These are phyloP conservation scores for Sebastes dallii DNA, from an alignment of 2,797 vertebrate genomes.

Conservation along the genomic window DNA sequence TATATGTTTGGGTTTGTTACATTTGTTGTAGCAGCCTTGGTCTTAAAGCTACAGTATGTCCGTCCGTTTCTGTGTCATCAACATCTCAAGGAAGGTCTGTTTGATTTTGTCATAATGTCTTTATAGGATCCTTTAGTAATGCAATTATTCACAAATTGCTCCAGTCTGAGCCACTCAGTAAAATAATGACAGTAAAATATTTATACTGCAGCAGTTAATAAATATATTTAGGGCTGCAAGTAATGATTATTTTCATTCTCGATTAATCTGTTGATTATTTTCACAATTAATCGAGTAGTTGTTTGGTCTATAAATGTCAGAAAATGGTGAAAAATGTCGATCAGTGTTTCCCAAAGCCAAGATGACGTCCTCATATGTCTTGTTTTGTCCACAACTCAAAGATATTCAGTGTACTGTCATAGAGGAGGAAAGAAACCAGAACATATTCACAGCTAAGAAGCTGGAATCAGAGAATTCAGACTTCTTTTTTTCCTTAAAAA, in stretches of 20 bases:
- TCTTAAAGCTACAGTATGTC: neutral
- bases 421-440: no score
- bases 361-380: fast-evolving
- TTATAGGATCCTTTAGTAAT: neutral
- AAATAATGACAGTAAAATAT: neutral
- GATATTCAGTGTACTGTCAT: no score
- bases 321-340: no score
- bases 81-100: neutral
- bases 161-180: neutral
- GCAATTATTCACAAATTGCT: neutral
- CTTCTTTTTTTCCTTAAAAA: no score
- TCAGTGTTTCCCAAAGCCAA: no score
- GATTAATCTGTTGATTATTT: no score
- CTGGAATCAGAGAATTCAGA: no score
- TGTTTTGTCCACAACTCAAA: no score
- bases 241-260: no score
- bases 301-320: no score
- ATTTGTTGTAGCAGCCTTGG: neutral
- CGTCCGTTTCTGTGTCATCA: neutral
- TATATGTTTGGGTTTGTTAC: neutral
- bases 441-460: no score
- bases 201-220: neutral
- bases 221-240: neutral
- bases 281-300: no score
- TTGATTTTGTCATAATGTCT: neutral